Base-by-base conservation (phyloP, 2,888 invertebrate genomes). In the Drosophila barbarae region DNA sequence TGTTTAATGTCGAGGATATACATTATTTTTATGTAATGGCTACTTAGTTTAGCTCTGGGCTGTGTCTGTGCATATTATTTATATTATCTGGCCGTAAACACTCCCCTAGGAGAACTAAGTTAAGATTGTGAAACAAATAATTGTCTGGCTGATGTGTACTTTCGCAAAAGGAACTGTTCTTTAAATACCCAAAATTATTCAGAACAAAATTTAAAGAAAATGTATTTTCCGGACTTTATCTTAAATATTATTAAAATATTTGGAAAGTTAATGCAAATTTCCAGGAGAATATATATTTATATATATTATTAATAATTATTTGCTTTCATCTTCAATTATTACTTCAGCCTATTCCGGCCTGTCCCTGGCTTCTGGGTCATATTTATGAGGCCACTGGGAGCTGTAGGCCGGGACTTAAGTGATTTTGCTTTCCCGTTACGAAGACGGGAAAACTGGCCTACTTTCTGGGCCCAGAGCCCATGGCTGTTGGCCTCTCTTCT, bases 371-470 rank as follows among this genome's bases (percentile, higher is more conserved):
- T 68, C 65, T 58, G 78, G 76, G 61, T 76, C 72, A 76, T 78
- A 73, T 79, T 81, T 82, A 81, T 84, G 74, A 72, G 75, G 75
- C 81, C 79, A 67, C 56, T 76, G 81, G 81, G 84, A 84, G 79
- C 79, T 72, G 79, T 84, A 84, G 73, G 68, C 76, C 58, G 59
- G 69, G 77, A 59, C 80, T 77, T 82, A 84, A 84, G 84, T 84
- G 81, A 81, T 84, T 84, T 81, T 68, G 61, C 39, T 74, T 61
- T 63, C 69, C 84, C 69, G 67, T 70, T 70, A 64, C 68, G 73
- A 28, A 21, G 12, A 6, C 7, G 28, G n/a, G 41, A 35, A 35
- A 41, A 34, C 32, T 30, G 42, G 46, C 39, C 53, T 52, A 49
- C 26, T 54, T 59, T 21, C 3, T 46, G 13, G 58, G 58, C 12